Evolutionary conservation across 2,113 vertebrate species (phyloP), one percentile per base, ranked within the genome.

Genomic region (Morone chrysops): DNA sequence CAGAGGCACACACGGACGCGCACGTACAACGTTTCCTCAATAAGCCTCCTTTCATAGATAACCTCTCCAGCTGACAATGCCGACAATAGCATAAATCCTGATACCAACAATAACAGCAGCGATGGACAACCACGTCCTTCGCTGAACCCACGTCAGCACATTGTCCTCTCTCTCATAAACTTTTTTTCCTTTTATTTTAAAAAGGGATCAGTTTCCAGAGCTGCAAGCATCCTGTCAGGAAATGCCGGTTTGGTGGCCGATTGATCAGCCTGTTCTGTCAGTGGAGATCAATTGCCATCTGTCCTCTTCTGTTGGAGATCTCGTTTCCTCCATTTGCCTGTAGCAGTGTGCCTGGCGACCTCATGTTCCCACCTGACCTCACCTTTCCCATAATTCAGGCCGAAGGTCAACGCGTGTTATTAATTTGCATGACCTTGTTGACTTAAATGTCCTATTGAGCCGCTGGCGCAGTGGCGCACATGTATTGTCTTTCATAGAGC

Each of bases 401-500:
- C n/a, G 22, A 86, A 93, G 91, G 89, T 92, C 84, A 82, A 54
- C 18, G 43, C 57, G 43, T 75, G 68, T 85, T 83, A 89, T 92
- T 87, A 81, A 91, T 91, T 93, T 90, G 77, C 78, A 41, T 75
- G 79, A 89, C 92, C 88, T 92, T 78, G 87, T 85, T 56, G 70
- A 75, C 77, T 79, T 45, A 59, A 63, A 88, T 75, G 82, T 82
- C 85, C 87, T 85, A 82, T 88, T 81, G 83, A 90, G 81, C 68
- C 2, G 11, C 45, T 2, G 22, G 68, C 12, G 17, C 61, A 16
- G 74, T 66, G 18, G 41, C 22, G 43, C 54, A 71, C 79, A 77
- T 65, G 90, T 81, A 91, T 94, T 90, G 85, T 93, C 89, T 94
- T 94, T 93, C 94, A 90, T 89, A 68, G 76, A 51, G 47, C 56